Evolutionary conservation across 1,140 invertebrate genomes (phyloP).

Genomic region (Pseudachorutes palmiensis): DNA sequence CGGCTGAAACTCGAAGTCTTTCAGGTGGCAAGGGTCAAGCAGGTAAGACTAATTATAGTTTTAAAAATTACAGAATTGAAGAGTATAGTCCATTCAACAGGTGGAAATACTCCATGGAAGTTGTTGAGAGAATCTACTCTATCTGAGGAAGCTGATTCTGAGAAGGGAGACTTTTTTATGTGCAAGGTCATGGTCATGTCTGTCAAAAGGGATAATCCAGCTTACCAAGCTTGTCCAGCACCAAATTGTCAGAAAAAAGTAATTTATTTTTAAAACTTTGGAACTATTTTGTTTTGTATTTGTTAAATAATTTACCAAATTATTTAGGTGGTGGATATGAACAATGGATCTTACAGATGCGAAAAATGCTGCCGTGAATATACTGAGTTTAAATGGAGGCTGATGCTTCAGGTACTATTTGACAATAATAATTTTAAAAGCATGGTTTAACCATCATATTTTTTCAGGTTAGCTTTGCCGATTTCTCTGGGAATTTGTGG

Average conservation of each 20-base stretch:
- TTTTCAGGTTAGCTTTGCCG: constrained; percentile 64
- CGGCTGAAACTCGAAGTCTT: constrained; percentile 53
- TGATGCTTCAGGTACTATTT: constrained; percentile 60
- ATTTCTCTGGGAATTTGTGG: constrained; percentile 73
- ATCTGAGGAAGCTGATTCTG: constrained; percentile 54
- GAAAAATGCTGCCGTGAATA: constrained; percentile 86
- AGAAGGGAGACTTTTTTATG: constrained; percentile 71
- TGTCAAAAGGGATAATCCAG: constrained; percentile 64
- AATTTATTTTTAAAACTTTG: constrained; percentile 13
- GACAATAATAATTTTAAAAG: not conserved
- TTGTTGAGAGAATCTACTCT: constrained; percentile 62
- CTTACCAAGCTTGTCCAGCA: constrained; percentile 83
- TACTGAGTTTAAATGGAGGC: constrained; percentile 74
- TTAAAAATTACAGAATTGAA: not conserved
- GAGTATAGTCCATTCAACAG: not conserved
- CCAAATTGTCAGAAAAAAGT: constrained; percentile 87
- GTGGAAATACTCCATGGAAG: constrained; percentile 50
- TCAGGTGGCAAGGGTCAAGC: no score
- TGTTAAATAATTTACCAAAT: constrained; percentile 17
- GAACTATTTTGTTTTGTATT: constrained; percentile 9
- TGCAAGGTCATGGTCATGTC: constrained; percentile 59
- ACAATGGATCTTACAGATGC: constrained; percentile 80
- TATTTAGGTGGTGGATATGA: constrained; percentile 63
- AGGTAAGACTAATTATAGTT: constrained; percentile 8
- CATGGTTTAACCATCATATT: constrained; percentile 8